Conservation (phyloP, 2,113 vertebrate genomes). For the mouse (Mus musculus) region GRCm39 chr10:31193501-31194000, state of each 20-base stretch:
- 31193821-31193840: not conserved
- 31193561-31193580: constrained; percentile 4
- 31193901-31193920: not conserved
- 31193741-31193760: not conserved
- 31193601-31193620: not conserved
- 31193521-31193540: not conserved
- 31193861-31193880: not conserved
- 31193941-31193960: not conserved
- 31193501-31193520: not conserved
- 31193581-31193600: not conserved
- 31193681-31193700: not conserved
- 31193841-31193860: not conserved
- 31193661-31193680: not conserved
- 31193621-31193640: not conserved
- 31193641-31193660: not conserved
- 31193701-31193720: not conserved
- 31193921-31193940: not conserved
- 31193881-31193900: not conserved
- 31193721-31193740: not conserved
- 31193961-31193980: not conserved
- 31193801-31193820: not conserved
- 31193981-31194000: not conserved
- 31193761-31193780: not conserved
- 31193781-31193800: not conserved
- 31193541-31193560: not conserved